Evolutionary conservation across 1,140 invertebrate species (phyloP), one percentile per base, ranked within the genome.

Genomic region (Sitobion miscanthi): DNA sequence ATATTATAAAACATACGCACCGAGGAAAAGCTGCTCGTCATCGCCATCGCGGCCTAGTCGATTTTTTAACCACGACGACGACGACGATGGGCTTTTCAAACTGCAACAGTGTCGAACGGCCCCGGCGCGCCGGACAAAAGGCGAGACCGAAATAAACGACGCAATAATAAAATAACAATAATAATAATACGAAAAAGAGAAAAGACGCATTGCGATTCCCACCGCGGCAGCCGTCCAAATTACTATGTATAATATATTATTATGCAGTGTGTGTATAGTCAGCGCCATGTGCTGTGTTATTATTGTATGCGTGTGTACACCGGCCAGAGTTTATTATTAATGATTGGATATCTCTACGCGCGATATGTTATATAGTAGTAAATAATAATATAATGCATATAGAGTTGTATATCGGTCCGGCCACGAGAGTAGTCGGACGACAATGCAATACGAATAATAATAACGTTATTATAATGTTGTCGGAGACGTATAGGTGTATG

Each of bases 281-380:
- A 93, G 91, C 77, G 91, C 49, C 77, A 83, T 77, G 62, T 38
- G 14, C 20, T 62, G 57, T 62, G 57, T 62, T 62, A 62, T n/a
- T 69, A 69, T 69, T 25, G 23, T 85, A 54, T 23, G 52, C 17
- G 47, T n/a, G 52, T n/a, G 47, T n/a, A 77, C 47, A 45, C 90
- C 45, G 38, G 52, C 30, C 47, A 77, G 47, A 83, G 30, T 92
- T 42, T 91, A 91, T 91, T 92, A 92, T 92, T 92, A 92, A 92
- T 92, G 90, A 92, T 77, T 77, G 62, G 62, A 77, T 77, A 77
- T 77, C 42, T 91, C 23, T 42, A 42, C 25, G 23, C 42, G 38
- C 62, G 77, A 83, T 77, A n/a, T 35, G 62, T n/a, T 77, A 17
- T 77, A 77, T n/a, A 6, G 30, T 35, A 77, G 62, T 77, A 77